Evolutionary conservation across 2,888 invertebrate genomes (phyloP).

Genomic region (Laothoe populi): DNA sequence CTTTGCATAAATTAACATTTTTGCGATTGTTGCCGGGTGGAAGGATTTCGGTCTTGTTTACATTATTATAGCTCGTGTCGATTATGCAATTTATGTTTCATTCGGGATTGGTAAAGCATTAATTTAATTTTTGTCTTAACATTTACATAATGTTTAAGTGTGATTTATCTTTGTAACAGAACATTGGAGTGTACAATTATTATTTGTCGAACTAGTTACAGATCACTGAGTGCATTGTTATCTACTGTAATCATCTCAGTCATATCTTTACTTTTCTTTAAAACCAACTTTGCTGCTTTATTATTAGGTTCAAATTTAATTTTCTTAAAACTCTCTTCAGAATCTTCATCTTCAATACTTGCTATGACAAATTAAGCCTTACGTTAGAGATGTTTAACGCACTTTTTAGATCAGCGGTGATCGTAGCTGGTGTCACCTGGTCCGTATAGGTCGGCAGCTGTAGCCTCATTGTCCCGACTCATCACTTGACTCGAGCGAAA

Average conservation of each 20-base stretch:
- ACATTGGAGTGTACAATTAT: slow-evolving; percentile 50
- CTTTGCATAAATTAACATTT: slow-evolving; percentile 83
- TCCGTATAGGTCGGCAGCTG: slow-evolving; percentile 68
- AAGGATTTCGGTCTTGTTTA: slow-evolving; percentile 14
- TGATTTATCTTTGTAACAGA: slow-evolving; percentile 37
- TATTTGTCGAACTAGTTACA: slow-evolving; percentile 76
- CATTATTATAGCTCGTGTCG: slow-evolving; percentile 13
- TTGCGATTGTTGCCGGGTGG: slow-evolving; percentile 52
- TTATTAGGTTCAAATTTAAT: slow-evolving; percentile 57
- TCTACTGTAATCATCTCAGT: slow-evolving; percentile 66
- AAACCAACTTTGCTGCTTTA: slow-evolving; percentile 50
- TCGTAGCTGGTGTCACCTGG: slow-evolving; percentile 68
- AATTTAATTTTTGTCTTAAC: not conserved
- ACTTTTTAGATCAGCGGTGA: slow-evolving; percentile 39
- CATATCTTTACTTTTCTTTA: slow-evolving; percentile 40
- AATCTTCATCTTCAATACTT: slow-evolving; percentile 42
- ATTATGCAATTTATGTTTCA: slow-evolving; percentile 9
- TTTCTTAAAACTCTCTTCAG: slow-evolving; percentile 45
- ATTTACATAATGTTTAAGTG: not conserved
- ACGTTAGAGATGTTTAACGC: slow-evolving; percentile 38
- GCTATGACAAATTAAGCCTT: slow-evolving; percentile 35
- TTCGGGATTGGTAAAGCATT: not conserved
- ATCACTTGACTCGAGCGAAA: slow-evolving; percentile 82
- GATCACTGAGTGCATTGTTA: slow-evolving; percentile 76
- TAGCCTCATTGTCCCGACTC: slow-evolving; percentile 68